Evolutionary conservation across 2,113 vertebrate genomes (phyloP), one percentile per base, ranked within the genome.

Genomic region (Hemiprocne comata): DNA sequence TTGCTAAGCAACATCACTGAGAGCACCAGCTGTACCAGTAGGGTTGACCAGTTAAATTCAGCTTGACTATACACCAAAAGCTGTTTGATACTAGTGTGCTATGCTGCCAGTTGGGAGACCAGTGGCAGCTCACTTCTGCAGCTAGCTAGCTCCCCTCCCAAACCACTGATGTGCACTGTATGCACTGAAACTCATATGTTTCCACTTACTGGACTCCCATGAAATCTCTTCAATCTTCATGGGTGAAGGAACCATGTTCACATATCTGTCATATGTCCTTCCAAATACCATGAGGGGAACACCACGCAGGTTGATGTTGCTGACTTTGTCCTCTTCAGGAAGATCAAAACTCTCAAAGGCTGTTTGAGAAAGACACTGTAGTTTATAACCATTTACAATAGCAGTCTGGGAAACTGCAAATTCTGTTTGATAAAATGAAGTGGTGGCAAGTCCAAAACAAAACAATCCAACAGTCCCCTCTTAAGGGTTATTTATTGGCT

Each of bases 321-420:
- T 97, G 18, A 98, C 38, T 70, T 89, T 96, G 57, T 98, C n/a
- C 42, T 98, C 98, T 70, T 98, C 98, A 66, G 97, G 97, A 87
- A 98, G 88, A 58, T 98, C 97, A 74, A 98, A 98, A 70, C 76
- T 97, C 85, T 98, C 98, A 85, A 97, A 98, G 13, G 98, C 98
- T 98, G 92, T 87, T 95, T 38, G 81, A 57, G 33, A 38, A 85
- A 89, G 76, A 57, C 23, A 50, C 2, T 16, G 19, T 55, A 57
- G 20, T 54, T 74, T 31, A 93, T 24, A n/a, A n/a, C n/a, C n/a
- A n/a, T n/a, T n/a, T n/a, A 26, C 2, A 57, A 8, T 28, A 80
- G 26, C 11, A 64, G 10, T 7, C 21, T 48, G 10, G 33, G 20
- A 71, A 88, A 46, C 46, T 54, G 55, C 42, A 74, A 73, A 11